Percentiles rank a stretch among this genome's conserved stretches.
phyloP scores from a whole-genome alignment of 2,113 vertebrate genomes.

The Syngnathoides biaculeatus region DNA sequence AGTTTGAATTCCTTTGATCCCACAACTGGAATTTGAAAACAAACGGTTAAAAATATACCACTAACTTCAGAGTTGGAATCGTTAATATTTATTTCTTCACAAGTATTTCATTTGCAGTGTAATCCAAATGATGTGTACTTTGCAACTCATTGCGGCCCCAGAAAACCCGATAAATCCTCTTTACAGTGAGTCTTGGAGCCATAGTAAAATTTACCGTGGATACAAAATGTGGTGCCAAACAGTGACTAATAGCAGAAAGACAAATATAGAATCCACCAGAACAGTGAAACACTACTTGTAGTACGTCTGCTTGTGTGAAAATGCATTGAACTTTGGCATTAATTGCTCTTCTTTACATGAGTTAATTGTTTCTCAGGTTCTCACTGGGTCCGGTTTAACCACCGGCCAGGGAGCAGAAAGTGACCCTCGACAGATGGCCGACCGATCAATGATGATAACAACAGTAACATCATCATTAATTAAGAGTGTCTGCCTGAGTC shows the following conservation, averaged over 20 bases:
- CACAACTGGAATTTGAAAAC: too few relatives aligned
- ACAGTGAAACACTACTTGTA: slow-evolving; percentile 1
- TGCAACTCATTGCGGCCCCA: slow-evolving; percentile 29
- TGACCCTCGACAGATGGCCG: slow-evolving; percentile 21
- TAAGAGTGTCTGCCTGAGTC: slow-evolving; percentile 23
- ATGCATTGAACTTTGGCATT: slow-evolving; percentile 7
- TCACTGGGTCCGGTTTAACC: slow-evolving; percentile 5
- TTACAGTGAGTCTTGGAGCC: slow-evolving; percentile 20
- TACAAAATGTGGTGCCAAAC: slow-evolving; percentile 10
- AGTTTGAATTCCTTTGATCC: too few relatives aligned
- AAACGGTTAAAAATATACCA: too few relatives aligned
- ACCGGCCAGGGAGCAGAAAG: slow-evolving; percentile 19
- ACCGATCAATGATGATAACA: slow-evolving; percentile 22
- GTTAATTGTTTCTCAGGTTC: slow-evolving; percentile 26
- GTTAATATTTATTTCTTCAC: neutral
- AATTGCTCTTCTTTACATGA: slow-evolving; percentile 11
- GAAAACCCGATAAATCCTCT: slow-evolving; percentile 37
- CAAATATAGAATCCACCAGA: slow-evolving; percentile 16
- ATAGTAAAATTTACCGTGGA: slow-evolving; percentile 22
- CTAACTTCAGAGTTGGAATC: too few relatives aligned
- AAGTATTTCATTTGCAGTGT: slow-evolving; percentile 4
- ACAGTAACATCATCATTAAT: slow-evolving; percentile 26
- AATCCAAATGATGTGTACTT: slow-evolving; percentile 18
- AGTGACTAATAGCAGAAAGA: too few relatives aligned
- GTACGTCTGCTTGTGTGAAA: neutral